Base-by-base conservation (phyloP, 2,888 invertebrate species). In the Zygothrica quintamaculata region DNA sequence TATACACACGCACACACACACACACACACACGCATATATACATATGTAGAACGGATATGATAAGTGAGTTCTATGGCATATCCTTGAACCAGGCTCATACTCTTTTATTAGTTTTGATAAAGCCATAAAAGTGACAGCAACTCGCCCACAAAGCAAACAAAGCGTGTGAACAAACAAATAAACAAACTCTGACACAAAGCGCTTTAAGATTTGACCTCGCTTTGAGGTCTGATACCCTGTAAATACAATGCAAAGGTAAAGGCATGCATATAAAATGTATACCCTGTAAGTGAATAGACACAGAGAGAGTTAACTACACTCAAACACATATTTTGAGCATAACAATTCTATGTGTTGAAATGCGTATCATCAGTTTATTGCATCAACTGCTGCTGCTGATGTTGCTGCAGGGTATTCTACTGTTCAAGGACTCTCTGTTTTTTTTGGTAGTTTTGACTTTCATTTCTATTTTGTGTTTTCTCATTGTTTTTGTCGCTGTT, bases 81-180 rank as follows among this genome's bases (percentile, higher is more conserved):
- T 11, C 37, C n/a, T 22, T 43, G 18, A 55, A 44, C 37, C 47
- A 37, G 46, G 15, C 56, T 42, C 70, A 59, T 57, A 76, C 59
- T 81, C 77, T 77, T 77, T 81, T 65, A 81, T 81, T 65, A 74
- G 73, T 82, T 79, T 70, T 77, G 74, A 82, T 82, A 75, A 79
- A 85, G 80, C 82, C 77, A 73, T 82, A 44, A 65, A 74, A 65
- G n/a, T 36, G 65, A 57, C 74, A 57, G 61, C 46, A 18, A 51
- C 25, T 39, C 39, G 34, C 34, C 51, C 37, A 7, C 16, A 22
- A 6, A 29, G 47, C 16, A 11, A 43, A 25, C 47, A 29, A 25
- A 56, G 5, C 18, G 18, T 2, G 3, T 22, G 18, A 22, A 5
- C 53, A 62, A 51, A 57, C 46, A 61, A 67, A 40, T 39, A 64